phyloP scores from a whole-genome alignment of 2,113 vertebrate species.

The Dolichallabes microphthalmus region DNA sequence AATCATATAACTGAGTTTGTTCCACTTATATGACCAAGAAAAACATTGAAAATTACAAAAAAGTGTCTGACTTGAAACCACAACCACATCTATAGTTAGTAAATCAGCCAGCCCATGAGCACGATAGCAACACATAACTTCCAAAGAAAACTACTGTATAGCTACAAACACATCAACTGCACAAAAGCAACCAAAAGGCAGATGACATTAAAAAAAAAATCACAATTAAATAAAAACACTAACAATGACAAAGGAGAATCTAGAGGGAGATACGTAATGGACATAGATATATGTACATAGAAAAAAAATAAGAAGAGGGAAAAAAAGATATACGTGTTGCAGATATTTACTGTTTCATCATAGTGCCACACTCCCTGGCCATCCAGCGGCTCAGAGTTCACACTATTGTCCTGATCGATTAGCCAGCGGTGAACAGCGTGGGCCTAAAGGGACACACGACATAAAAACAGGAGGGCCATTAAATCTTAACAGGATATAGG shows the following conservation, averaged over 20 bases:
- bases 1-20: slow-evolving; percentile 42
- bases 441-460: slow-evolving; percentile 81
- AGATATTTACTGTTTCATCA: slow-evolving; percentile 85
- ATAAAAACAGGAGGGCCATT: slow-evolving; percentile 79
- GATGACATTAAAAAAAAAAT: slow-evolving; percentile 60
- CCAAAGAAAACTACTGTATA: slow-evolving; percentile 65
- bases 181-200: slow-evolving; percentile 68
- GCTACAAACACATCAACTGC: slow-evolving; percentile 64
- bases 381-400: slow-evolving; percentile 81
- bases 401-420: slow-evolving; percentile 84
- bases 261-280: slow-evolving; percentile 62
- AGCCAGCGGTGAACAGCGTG: slow-evolving; percentile 81
- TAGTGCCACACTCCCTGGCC: slow-evolving; percentile 81
- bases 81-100: slow-evolving; percentile 63
- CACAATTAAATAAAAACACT: slow-evolving; percentile 51
- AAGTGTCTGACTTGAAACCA: slow-evolving; percentile 69
- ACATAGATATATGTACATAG: slow-evolving; percentile 52
- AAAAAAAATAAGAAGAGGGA: slow-evolving; percentile 29
- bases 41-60: slow-evolving; percentile 42
- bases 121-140: slow-evolving; percentile 71
- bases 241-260: slow-evolving; percentile 50
- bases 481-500: slow-evolving; percentile 65
- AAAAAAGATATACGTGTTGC: slow-evolving; percentile 78
- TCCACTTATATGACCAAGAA: slow-evolving; percentile 20
- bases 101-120: slow-evolving; percentile 67